These are phyloP conservation scores for Drosophila asahinai DNA, from an alignment of 1,140 invertebrate genomes.

Conservation along the genomic window DNA sequence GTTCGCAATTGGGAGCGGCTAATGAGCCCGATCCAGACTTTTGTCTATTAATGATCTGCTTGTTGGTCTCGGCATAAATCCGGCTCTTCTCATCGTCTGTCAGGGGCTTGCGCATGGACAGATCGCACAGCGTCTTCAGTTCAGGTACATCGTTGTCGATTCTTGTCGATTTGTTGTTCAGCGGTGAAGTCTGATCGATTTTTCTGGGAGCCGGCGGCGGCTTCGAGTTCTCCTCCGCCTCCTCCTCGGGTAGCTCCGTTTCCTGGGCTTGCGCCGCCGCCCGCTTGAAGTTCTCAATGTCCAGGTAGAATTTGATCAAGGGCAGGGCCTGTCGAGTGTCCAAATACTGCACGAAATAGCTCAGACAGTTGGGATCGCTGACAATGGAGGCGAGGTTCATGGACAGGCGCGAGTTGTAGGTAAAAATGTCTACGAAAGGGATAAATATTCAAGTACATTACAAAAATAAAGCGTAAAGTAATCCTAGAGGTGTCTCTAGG, in stretches of 20 bases:
- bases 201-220: too few relatives aligned
- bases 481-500: background rate
- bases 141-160: conserved; percentile 80
- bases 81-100: conserved; percentile 84
- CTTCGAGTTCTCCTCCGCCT: background rate
- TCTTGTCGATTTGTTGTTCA: too few relatives aligned
- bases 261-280: conserved; percentile 57
- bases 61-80: conserved; percentile 82
- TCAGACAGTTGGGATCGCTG: conserved; percentile 89
- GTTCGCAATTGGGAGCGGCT: conserved; percentile 25
- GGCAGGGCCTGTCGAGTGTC: conserved; percentile 87
- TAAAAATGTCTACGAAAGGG: conserved; percentile 65
- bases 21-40: conserved; percentile 25
- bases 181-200: too few relatives aligned
- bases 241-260: conserved; percentile 6
- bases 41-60: conserved; percentile 53
- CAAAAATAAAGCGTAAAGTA: background rate
- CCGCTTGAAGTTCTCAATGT: conserved; percentile 88
- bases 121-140: conserved; percentile 79
- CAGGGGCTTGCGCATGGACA: conserved; percentile 80
- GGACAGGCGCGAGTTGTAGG: conserved; percentile 75
- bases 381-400: conserved; percentile 89
- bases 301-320: conserved; percentile 90
- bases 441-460: background rate
- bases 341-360: conserved; percentile 91